These are phyloP conservation scores for Cherax destructor DNA, from an alignment of 1,140 invertebrate genomes.

Conservation along the genomic window DNA sequence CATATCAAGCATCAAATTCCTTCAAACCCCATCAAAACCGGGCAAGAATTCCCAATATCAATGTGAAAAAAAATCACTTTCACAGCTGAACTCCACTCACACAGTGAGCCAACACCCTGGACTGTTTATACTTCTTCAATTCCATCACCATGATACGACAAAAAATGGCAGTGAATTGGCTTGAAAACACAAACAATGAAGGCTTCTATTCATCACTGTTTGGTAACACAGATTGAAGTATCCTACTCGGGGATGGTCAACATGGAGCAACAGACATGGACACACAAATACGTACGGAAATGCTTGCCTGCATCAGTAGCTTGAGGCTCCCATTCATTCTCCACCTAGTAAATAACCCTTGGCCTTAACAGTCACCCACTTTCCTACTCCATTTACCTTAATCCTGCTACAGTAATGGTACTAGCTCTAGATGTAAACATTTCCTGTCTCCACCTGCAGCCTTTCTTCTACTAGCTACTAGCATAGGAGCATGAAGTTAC, in stretches of 20 bases:
- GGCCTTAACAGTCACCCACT: conserved; percentile 45
- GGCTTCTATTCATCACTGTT: conserved; percentile 65
- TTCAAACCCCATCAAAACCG: conserved; percentile 56
- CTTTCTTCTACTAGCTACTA: conserved; percentile 23
- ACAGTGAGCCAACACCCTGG: conserved; percentile 52
- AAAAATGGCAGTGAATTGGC: conserved; percentile 71
- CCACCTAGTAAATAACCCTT: conserved; percentile 46
- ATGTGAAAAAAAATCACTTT: conserved; percentile 3
- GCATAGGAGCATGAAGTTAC: conserved; percentile 55
- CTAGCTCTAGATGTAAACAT: conserved; percentile 23
- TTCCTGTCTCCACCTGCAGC: conserved; percentile 18
- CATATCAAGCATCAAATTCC: conserved; percentile 55
- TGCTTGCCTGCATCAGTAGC: conserved; percentile 53
- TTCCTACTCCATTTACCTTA: conserved; percentile 10
- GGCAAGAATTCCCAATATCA: conserved; percentile 26
- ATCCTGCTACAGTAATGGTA: conserved; percentile 22
- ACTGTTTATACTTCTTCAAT: conserved; percentile 52
- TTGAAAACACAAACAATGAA: conserved; percentile 69
- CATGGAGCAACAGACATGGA: conserved; percentile 67
- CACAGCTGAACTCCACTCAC: conserved; percentile 22
- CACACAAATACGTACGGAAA: conserved; percentile 62
- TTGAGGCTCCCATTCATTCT: conserved; percentile 57
- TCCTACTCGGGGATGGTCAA: conserved; percentile 65
- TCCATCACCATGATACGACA: conserved; percentile 65
- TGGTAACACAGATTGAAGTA: conserved; percentile 68